Percentiles rank a stretch among this genome's conserved stretches.
phyloP scores from a whole-genome alignment of 2,888 invertebrate genomes.

The Gnatocerus cornutus region DNA sequence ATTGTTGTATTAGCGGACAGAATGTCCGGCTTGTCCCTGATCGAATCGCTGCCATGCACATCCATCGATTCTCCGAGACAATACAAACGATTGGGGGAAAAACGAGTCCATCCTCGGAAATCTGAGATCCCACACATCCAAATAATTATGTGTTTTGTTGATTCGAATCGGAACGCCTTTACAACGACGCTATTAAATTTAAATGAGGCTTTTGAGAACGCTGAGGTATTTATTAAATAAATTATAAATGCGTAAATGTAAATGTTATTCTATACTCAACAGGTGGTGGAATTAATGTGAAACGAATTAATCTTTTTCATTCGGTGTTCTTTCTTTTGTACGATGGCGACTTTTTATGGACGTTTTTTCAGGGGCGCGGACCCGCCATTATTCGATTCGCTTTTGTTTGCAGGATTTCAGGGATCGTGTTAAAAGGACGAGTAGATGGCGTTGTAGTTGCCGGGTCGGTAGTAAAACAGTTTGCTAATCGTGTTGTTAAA shows the following conservation, averaged over 20 bases:
- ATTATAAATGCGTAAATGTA: slow-evolving; percentile 36
- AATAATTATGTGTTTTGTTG: slow-evolving; percentile 13
- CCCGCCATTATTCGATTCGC: slow-evolving; percentile 7
- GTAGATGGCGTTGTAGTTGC: background rate
- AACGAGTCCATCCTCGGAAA: background rate
- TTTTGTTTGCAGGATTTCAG: slow-evolving; percentile 7
- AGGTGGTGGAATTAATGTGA: slow-evolving; percentile 37
- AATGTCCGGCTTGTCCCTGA: slow-evolving; percentile 36
- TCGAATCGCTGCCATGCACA: slow-evolving; percentile 7
- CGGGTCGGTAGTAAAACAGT: no score
- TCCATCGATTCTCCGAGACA: slow-evolving; percentile 23
- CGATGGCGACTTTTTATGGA: slow-evolving; percentile 11
- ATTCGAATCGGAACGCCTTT: slow-evolving; percentile 13
- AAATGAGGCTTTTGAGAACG: slow-evolving; percentile 10
- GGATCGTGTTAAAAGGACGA: background rate
- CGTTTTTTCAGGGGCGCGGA: background rate
- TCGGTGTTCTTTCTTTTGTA: slow-evolving; percentile 6
- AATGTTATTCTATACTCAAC: slow-evolving; percentile 31
- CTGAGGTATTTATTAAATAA: slow-evolving; percentile 31
- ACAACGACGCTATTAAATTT: slow-evolving; percentile 28
- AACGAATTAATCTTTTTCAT: slow-evolving; percentile 26
- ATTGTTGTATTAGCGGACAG: slow-evolving; percentile 40
- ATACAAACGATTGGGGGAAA: background rate
- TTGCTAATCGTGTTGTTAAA: no score
- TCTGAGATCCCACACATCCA: slow-evolving; percentile 17